Percentiles rank a stretch among this genome's conserved stretches.
Conservation (phyloP, 2,797 vertebrate genomes). For the Otolemur crassicaudatus region DNA sequence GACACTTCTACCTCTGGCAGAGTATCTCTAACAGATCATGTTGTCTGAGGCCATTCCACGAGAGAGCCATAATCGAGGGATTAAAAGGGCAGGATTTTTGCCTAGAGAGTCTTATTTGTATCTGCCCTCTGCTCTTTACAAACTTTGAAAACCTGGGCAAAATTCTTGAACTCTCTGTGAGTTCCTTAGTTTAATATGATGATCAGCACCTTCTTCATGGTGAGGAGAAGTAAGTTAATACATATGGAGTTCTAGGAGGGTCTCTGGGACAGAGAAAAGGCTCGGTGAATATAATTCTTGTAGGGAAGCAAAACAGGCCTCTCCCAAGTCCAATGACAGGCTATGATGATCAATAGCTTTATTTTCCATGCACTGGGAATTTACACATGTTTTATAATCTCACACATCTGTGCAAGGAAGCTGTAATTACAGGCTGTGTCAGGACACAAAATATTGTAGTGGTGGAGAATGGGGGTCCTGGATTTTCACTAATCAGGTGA, state of each 20-base stretch:
- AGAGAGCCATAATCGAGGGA: too few species aligned
- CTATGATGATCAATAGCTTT: background rate
- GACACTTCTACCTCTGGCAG: background rate
- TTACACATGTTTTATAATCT: background rate
- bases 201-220: background rate
- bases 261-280: background rate
- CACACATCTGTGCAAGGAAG: background rate
- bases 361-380: background rate
- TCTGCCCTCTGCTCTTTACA: background rate
- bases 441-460: background rate
- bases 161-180: background rate
- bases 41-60: background rate
- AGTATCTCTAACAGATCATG: background rate
- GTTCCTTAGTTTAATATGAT: background rate
- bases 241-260: background rate
- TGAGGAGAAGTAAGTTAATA: background rate
- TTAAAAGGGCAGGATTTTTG: background rate
- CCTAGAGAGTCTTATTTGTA: background rate
- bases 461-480: background rate
- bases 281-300: background rate
- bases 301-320: background rate
- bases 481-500: background rate
- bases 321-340: background rate
- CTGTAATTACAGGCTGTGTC: background rate
- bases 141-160: background rate